A percentile compares a stretch with the other conserved stretches of the same genome.
Conservation (phyloP, 2,888 invertebrate species). For the Scelioninae gen. 2 region DNA sequence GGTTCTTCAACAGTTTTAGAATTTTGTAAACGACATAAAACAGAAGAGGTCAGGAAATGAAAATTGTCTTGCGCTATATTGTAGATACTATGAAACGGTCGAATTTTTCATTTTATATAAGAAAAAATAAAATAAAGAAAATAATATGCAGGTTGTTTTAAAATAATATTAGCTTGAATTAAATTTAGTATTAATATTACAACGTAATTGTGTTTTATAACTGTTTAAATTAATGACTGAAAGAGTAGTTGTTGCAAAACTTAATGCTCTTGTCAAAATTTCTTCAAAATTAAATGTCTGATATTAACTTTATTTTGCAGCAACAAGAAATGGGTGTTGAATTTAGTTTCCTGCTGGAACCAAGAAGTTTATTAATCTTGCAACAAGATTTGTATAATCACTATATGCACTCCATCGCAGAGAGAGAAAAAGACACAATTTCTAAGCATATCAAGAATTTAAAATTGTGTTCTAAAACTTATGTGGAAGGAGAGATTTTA, state of each 20-base stretch:
- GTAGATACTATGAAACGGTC: too few relatives aligned
- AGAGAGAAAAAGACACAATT: conserved; percentile 81
- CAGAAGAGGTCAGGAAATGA: conserved; percentile 68
- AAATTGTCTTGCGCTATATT: too few relatives aligned
- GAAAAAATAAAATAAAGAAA: too few relatives aligned
- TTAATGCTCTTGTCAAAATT: too few relatives aligned
- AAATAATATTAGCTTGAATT: too few relatives aligned
- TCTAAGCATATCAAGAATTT: conserved; percentile 80
- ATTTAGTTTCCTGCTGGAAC: conserved; percentile 90
- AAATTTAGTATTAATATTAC: too few relatives aligned
- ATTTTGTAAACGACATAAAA: conserved; percentile 80
- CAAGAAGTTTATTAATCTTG: conserved; percentile 90
- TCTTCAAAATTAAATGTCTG: too few relatives aligned
- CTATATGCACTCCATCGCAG: conserved; percentile 92
- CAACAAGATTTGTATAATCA: conserved; percentile 88
- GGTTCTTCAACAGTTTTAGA: conserved; percentile 94
- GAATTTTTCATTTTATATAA: too few relatives aligned
- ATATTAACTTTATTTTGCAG: conserved; percentile 57
- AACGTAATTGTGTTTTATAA: too few relatives aligned
- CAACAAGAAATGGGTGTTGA: conserved; percentile 71
- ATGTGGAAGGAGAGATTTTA: conserved; percentile 78
- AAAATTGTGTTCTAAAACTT: conserved; percentile 78
- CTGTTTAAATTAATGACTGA: too few relatives aligned
- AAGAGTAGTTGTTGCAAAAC: too few relatives aligned
- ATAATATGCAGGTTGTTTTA: too few relatives aligned